Evolutionary conservation across 2,888 invertebrate species (phyloP).

Genomic region (Cephalotes varians): DNA sequence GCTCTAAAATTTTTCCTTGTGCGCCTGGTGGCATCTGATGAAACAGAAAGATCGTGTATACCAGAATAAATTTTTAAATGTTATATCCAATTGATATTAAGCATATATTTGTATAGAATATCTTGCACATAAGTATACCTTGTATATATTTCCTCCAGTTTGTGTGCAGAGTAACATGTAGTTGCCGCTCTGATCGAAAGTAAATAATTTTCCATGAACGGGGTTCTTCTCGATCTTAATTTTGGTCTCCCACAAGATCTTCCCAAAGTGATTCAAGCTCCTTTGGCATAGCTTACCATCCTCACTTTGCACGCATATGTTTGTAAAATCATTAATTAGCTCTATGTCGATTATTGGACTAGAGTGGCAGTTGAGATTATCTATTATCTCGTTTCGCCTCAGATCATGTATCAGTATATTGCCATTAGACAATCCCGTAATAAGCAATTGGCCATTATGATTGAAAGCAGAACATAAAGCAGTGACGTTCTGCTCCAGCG

Average conservation of each 20-base stretch:
- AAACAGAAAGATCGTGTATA: constrained; percentile 54
- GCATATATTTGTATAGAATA: neutral
- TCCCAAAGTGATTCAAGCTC: constrained; percentile 86
- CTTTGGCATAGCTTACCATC: constrained; percentile 85
- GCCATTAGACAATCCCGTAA: constrained; percentile 88
- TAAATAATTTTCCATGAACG: constrained; percentile 84
- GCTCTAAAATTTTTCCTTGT: constrained; percentile 85
- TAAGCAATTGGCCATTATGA: constrained; percentile 88
- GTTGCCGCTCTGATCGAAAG: constrained; percentile 84
- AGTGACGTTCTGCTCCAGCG: constrained; percentile 83
- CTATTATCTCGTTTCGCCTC: constrained; percentile 87
- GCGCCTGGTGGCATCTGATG: constrained; percentile 84
- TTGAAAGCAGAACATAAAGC: constrained; percentile 88
- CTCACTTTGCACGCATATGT: constrained; percentile 87
- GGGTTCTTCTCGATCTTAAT: constrained; percentile 84
- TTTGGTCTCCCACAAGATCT: constrained; percentile 83
- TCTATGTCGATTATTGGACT: constrained; percentile 87
- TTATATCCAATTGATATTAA: neutral
- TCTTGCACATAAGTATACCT: constrained; percentile 73
- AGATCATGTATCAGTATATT: constrained; percentile 87
- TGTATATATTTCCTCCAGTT: constrained; percentile 84
- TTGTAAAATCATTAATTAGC: constrained; percentile 87
- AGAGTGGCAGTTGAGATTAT: constrained; percentile 87
- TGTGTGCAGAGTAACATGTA: constrained; percentile 85
- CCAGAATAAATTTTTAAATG: neutral